Conservation (phyloP, 2,888 invertebrate species). For the Drosophila yooni region DNA sequence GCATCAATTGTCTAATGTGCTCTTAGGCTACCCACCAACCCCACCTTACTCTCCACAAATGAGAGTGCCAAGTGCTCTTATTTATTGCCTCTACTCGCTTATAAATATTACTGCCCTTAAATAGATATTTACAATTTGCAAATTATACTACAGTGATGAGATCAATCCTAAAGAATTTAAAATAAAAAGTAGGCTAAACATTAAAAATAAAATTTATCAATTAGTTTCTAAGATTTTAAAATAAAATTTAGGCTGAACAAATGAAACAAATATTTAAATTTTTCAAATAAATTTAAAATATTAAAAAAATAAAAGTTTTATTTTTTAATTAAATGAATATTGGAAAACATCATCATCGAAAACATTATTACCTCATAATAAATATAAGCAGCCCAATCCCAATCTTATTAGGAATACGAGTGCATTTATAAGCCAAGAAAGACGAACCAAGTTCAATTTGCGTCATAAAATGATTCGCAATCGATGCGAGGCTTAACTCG, state of each 20-base stretch:
- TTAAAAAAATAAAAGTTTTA: background rate
- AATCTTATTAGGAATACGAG: background rate
- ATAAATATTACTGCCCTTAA: background rate
- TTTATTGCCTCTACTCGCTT: conserved; percentile 12
- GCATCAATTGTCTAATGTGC: conserved; percentile 50
- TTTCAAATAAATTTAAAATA: background rate
- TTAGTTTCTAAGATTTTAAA: no score
- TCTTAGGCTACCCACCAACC: conserved; percentile 2
- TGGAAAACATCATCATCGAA: background rate
- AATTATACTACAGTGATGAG: background rate
- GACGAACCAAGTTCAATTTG: background rate
- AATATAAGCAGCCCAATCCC: background rate
- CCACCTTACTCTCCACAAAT: background rate
- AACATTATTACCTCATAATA: background rate
- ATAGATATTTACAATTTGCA: background rate
- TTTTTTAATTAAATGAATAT: background rate
- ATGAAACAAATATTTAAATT: no score
- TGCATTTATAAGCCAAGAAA: background rate
- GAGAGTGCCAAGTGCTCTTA: background rate
- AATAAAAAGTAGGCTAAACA: background rate
- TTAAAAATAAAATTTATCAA: no score
- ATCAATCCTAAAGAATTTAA: background rate
- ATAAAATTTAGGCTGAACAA: no score
- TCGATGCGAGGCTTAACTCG: conserved; percentile 1
- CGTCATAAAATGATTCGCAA: background rate